These are phyloP conservation scores for Okamejei kenojei DNA, from an alignment of 2,797 vertebrate genomes.

Conservation along the genomic window DNA sequence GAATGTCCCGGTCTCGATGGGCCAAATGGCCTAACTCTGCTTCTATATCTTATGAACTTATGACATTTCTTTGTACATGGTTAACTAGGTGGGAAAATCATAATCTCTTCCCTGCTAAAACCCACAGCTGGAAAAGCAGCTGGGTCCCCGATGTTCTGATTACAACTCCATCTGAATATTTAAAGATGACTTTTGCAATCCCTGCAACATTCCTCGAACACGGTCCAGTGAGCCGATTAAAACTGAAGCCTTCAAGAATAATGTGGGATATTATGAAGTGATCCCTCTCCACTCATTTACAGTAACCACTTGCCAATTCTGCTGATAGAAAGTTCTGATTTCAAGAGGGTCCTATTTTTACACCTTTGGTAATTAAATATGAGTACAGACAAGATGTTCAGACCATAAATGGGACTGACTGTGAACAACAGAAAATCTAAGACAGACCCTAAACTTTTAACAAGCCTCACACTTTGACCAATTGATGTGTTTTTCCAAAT, in stretches of 20 bases:
- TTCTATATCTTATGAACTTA: no score
- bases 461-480: background rate
- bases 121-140: background rate
- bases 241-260: background rate
- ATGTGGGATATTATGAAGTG: background rate
- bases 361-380: background rate
- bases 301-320: background rate
- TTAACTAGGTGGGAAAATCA: background rate
- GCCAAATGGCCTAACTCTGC: no score
- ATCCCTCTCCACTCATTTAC: background rate
- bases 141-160: background rate
- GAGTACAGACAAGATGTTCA: conserved; percentile 10
- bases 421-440: background rate
- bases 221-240: background rate
- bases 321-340: background rate
- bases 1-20: no score
- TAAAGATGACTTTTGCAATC: background rate
- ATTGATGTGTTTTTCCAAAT: conserved; percentile 23
- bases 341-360: background rate
- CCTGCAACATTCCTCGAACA: background rate
- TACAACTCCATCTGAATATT: background rate
- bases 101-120: background rate
- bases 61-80: background rate
- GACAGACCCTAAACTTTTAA: conserved; percentile 13
- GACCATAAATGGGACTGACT: background rate